Base-by-base conservation (phyloP, 1,140 invertebrate species). In the Thrips palmi region DNA sequence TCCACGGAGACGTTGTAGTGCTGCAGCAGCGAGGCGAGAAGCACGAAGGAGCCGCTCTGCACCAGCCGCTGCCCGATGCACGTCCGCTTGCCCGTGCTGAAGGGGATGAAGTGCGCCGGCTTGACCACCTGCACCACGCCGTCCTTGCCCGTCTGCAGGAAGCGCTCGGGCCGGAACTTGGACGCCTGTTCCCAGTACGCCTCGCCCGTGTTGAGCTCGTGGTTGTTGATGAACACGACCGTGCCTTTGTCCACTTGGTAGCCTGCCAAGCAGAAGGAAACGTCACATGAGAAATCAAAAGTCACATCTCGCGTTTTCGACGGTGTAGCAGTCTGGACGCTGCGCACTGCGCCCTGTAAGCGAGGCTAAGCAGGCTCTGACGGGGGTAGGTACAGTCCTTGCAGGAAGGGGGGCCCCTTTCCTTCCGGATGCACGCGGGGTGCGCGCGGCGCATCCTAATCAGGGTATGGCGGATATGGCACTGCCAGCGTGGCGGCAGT, bases 31-130 rank as follows among this genome's bases (percentile, higher is more conserved):
- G 71, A 80, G 0, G 74, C 70, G 23, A 86, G 53, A 36, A 74
- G 64, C 0, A 80, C 60, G 53, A 85, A 81, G 35, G 68, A 68
- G 52, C 82, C 70, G 24, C 76, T 71, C 15, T 72, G 70, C 0
- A 85, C 77, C 21, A 92, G 57, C 36, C 76, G 76, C 54, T 87
- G 83, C 1, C 86, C 86, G 41, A 92, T 75, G 49, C 87, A 91
- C 0, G 81, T 81, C 10, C 86, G 62, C 44, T 83, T 77, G 1
- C 85, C 79, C 14, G 79, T 81, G 47, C 81, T 79, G 56, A 88
- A 89, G 0, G 85, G 85, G 19, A 88, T 59, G 49, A 86, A 89
- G 51, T 81, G 67, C 3, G 76, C 58, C 1, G 62, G 58, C 38
- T 60, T 64, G 0, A 51, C 20, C 0, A 68, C 49, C 38, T 41